Base-by-base conservation (phyloP, 2,113 vertebrate species). In the Corythoichthys intestinalis region DNA sequence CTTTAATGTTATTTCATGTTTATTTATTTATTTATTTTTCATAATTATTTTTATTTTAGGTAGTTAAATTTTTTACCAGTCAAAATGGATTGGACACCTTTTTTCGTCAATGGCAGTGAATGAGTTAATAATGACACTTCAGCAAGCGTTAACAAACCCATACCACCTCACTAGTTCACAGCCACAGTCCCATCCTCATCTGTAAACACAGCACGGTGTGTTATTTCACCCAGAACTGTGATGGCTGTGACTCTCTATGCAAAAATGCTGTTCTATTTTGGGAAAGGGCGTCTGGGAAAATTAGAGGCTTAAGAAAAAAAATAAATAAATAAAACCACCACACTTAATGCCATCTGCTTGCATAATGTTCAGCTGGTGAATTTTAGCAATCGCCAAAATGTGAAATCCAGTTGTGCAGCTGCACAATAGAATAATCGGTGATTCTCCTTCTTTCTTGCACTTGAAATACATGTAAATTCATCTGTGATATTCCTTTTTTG, bases 251-350 rank as follows among this genome's bases (percentile, higher is more conserved):
- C 60, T 61, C 79, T 67, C 73, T 83, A 76, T 87, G 83, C 86
- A 86, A 87, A 56, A 87, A 79, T 65, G 20, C 0, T 35, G 65
- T 44, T 72, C 83, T 87, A 88, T 89, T 85, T 88, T 80, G 70
- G 60, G 81, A 85, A 71, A 61, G 70, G 71, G 76, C 75, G 73
- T 77, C 56, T 76, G 39, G 68, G 79, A 35, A 81, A 83, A 80
- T 80, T 73, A 72, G 54, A 79, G 75, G 77, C 66, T 66, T 49
- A 11, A 37, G 48, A 48, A 47, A 10, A 47, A 12, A 11, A 2
- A 46, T 17, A 1, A 34, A 11, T 28, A 1, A 12, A 4, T 20
- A 20, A 65, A 14, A 64, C 15, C 44, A 37, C 10, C 9, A 49
- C 28, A 4, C n/a, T 66, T 12, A 52, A 50, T 52, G 48, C 17